phyloP scores from a whole-genome alignment of 2,797 vertebrate genomes.

The Pangasius larnaudii region DNA sequence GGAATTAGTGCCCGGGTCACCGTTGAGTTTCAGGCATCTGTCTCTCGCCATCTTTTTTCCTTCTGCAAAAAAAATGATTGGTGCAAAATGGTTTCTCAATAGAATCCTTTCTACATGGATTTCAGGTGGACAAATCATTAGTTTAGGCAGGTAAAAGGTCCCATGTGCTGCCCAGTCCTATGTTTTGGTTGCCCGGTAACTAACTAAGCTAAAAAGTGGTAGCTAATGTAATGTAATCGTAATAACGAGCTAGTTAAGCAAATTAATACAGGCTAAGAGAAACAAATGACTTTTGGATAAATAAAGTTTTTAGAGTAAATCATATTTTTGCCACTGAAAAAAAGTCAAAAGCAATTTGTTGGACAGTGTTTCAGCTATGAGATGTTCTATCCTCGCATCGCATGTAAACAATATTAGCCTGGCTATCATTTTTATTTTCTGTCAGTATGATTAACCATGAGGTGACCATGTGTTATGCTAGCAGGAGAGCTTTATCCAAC shows the following conservation, averaged over 20 bases:
- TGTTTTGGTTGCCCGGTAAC: not conserved
- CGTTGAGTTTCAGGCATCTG: constrained; percentile 69
- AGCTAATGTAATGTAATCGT: not conserved
- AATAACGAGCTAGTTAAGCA: not conserved
- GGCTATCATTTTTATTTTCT: not conserved
- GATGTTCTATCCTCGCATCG: not conserved
- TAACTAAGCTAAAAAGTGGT: not conserved
- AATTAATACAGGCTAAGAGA: not conserved
- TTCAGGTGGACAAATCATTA: not conserved
- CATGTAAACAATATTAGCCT: not conserved
- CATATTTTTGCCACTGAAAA: not conserved
- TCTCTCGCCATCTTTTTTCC: constrained; percentile 40
- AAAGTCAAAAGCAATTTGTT: not conserved
- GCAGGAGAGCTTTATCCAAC: not conserved
- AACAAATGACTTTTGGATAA: not conserved
- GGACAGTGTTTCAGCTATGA: not conserved
- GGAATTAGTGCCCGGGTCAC: constrained; percentile 76
- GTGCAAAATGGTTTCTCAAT: constrained; percentile 69
- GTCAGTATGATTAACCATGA: not conserved
- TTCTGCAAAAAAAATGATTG: constrained; percentile 72
- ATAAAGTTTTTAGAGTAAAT: not conserved
- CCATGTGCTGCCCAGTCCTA: not conserved
- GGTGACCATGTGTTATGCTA: not conserved
- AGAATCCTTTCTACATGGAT: constrained; percentile 62
- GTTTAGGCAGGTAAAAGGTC: not conserved